Base-by-base conservation (phyloP, 2,797 vertebrate genomes). In the Apogon talboti region DNA sequence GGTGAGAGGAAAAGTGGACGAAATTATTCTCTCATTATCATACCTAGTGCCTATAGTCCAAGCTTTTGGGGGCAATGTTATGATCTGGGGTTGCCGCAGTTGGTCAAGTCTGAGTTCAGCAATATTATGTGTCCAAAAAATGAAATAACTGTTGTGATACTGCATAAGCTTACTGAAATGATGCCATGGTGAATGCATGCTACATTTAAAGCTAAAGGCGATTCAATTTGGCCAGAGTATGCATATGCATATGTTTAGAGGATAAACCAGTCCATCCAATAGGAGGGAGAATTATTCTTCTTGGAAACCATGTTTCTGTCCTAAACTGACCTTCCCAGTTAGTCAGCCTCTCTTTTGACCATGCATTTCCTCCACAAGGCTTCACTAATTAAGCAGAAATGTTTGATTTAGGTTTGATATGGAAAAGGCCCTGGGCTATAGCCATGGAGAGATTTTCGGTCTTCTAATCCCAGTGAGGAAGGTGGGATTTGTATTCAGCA, bases 401-500 rank as follows among this genome's bases (percentile, higher is more conserved):
- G 53, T 79, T 69, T 81, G 59, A 69, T 70, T 52, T 40, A 35
- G 43, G 56, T 48, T 65, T 49, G 49, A 66, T 19, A 66, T 67
- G 53, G 46, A 41, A 8, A 35, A 35, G 33, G 33, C 33, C 30
- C 46, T 62, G 37, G 41, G 60, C 57, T 70, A 44, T 30, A 46
- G 13, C 44, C 35, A 38, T 64, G 24, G 48, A 62, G 54, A 18
- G 16, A 37, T 21, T 75, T 67, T 64, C 48, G 43, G 40, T 62
- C 56, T 72, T 24, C 66, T 55, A 41, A 3, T 68, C 37, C n/a
- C 18, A 54, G 45, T 50, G 56, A 78, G 74, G 59, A 44, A 62
- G 46, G 47, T 50, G n/a, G 69, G 66, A 84, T 80, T 84, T 83
- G 75, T 79, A 78, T 88, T 81, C 71, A 73, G 66, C 62, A 15